Percentiles rank a stretch among this genome's conserved stretches.
Evolutionary conservation across 2,113 vertebrate species (phyloP).

Genomic region (Catagonus wagneri): DNA sequence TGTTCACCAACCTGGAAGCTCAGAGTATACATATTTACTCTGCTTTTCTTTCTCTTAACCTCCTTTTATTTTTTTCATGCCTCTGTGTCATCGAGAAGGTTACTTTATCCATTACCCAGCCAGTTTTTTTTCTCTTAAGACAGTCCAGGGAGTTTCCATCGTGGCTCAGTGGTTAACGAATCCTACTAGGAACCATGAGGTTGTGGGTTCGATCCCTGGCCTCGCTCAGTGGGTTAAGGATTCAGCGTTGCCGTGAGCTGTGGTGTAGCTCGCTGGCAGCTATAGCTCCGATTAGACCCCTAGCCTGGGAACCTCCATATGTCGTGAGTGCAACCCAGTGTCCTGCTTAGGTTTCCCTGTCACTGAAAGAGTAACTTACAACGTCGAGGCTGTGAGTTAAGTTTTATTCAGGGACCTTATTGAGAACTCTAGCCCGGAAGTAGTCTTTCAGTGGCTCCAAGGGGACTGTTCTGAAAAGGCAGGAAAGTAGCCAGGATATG

Average conservation of each 20-base stretch:
- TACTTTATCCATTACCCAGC: slow-evolving; percentile 33
- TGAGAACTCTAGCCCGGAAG: neutral
- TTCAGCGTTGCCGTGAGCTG: no score
- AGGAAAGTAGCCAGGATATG: neutral
- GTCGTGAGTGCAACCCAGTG: no score
- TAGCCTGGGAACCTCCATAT: no score
- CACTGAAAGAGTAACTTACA: neutral
- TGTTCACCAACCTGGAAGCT: neutral
- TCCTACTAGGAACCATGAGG: no score
- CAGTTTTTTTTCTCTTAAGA: slow-evolving; percentile 5
- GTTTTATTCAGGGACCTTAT: neutral
- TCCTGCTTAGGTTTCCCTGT: neutral
- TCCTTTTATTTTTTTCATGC: neutral
- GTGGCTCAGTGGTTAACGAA: no score
- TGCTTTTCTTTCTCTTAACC: neutral
- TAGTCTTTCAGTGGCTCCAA: neutral
- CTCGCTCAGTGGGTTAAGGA: no score
- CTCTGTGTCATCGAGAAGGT: neutral
- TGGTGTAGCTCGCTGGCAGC: no score
- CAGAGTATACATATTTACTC: neutral
- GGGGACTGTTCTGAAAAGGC: neutral
- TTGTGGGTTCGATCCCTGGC: no score
- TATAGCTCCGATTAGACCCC: no score
- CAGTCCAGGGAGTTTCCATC: no score
- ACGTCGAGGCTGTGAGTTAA: neutral